Conservation (phyloP, 2,113 vertebrate genomes). For the Myxocyprinus asiaticus region DNA sequence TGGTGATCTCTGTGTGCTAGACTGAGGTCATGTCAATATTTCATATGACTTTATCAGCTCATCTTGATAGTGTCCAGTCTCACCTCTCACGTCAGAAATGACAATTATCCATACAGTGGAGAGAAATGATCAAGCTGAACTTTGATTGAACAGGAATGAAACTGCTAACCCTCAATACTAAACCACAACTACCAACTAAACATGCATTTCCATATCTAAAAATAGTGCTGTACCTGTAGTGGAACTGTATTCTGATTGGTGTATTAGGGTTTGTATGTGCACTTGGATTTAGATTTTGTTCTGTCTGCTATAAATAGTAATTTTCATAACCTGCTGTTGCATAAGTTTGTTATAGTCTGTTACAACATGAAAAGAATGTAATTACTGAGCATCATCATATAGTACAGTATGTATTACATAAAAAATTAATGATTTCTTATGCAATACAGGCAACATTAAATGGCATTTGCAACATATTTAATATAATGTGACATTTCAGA, state of each 20-base stretch:
- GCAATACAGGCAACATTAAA: neutral
- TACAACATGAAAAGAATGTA: neutral
- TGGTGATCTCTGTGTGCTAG: conserved; percentile 53
- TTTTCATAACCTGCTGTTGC: neutral
- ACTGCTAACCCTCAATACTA: neutral
- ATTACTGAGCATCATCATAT: neutral
- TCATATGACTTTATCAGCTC: conserved; percentile 6
- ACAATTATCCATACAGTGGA: neutral
- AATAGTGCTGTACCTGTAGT: too few relatives aligned
- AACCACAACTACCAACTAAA: neutral
- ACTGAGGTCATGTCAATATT: conserved; percentile 55
- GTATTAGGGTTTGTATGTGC: too few relatives aligned
- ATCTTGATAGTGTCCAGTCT: neutral
- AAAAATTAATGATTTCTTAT: too few relatives aligned
- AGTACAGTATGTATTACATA: too few relatives aligned
- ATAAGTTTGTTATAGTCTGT: neutral
- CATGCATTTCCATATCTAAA: neutral
- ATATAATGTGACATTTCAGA: neutral
- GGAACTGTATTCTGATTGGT: neutral
- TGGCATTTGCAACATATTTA: neutral
- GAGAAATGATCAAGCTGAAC: neutral
- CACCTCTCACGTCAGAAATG: conserved; percentile 9
- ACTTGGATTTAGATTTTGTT: neutral
- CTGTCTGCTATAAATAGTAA: neutral
- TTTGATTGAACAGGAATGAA: neutral